A percentile compares a stretch with the other conserved stretches of the same genome.
phyloP scores from a whole-genome alignment of 2,113 vertebrate species.

The Rhinoderma darwinii region DNA sequence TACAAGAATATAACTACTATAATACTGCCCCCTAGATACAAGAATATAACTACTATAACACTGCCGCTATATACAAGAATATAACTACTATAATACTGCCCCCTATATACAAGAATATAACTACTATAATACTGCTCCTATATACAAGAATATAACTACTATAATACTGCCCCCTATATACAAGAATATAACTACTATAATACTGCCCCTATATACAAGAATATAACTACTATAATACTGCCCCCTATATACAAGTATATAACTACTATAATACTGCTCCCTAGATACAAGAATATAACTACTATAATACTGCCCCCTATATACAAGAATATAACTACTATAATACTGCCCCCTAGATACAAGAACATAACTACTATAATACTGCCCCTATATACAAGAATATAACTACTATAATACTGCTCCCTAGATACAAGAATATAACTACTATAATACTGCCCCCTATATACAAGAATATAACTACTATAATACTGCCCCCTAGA shows the following conservation, averaged over 20 bases:
- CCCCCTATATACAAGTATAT: too few species aligned
- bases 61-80: slow-evolving; percentile 2
- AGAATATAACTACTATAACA: slow-evolving; percentile 9
- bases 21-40: neutral
- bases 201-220: neutral
- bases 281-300: too few species aligned
- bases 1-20: too few species aligned
- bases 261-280: too few species aligned
- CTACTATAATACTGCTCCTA: too few species aligned
- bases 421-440: neutral
- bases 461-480: neutral
- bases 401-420: slow-evolving; percentile 12
- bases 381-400: too few species aligned
- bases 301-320: too few species aligned
- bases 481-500: neutral
- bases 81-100: slow-evolving; percentile 7
- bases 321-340: neutral
- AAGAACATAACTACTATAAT: neutral
- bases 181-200: neutral
- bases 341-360: neutral
- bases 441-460: slow-evolving; percentile 5
- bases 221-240: neutral
- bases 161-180: neutral
- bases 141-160: too few species aligned
- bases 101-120: neutral